Conservation (phyloP, 2,113 vertebrate genomes). For the Balaeniceps rex region DNA sequence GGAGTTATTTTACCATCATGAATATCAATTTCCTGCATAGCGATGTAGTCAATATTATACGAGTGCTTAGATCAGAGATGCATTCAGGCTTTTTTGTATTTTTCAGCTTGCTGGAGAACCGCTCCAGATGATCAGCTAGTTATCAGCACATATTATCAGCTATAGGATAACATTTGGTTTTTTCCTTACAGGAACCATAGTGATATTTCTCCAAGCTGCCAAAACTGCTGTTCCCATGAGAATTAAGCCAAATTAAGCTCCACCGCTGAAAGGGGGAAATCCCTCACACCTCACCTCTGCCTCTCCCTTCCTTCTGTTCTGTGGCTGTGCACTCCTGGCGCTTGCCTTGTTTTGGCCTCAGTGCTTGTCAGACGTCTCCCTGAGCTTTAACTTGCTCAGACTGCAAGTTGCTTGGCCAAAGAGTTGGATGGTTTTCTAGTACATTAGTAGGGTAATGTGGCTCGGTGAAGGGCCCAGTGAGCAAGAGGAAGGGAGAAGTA, state of each 20-base stretch:
- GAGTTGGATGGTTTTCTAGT: background rate
- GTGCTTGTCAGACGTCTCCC: background rate
- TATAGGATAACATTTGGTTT: background rate
- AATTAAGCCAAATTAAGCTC: background rate
- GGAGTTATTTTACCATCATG: background rate
- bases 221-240: background rate
- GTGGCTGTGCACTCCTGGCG: fast-evolving
- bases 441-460: background rate
- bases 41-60: background rate
- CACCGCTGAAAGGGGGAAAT: background rate
- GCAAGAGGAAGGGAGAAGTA: background rate
- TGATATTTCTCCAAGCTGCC: background rate
- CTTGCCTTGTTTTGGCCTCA: background rate
- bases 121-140: background rate
- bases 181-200: background rate
- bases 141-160: background rate
- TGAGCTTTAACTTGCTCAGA: background rate
- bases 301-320: background rate
- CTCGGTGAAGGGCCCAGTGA: background rate
- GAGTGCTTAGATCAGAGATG: background rate
- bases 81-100: background rate
- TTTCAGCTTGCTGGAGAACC: background rate
- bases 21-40: background rate
- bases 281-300: background rate
- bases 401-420: background rate